A percentile compares a stretch with the other conserved stretches of the same genome.
Evolutionary conservation across 2,797 vertebrate species (phyloP).

Genomic region (Limnodromus scolopaceus): DNA sequence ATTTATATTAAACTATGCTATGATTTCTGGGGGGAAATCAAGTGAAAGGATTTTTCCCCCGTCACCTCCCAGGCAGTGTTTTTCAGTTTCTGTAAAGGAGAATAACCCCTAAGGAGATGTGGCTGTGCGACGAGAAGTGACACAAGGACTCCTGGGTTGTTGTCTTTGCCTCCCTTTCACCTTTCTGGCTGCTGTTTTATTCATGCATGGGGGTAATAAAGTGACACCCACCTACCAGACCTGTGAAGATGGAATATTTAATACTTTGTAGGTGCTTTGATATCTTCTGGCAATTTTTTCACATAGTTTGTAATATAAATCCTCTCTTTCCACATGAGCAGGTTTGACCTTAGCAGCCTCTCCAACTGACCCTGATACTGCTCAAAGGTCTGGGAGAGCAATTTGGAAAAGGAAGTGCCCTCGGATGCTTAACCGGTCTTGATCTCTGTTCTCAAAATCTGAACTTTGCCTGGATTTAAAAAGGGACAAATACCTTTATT

Average conservation of each 20-base stretch:
- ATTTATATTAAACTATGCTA: background rate
- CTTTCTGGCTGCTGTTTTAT: constrained; percentile 8
- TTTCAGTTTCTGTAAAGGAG: background rate
- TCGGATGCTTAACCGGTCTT: background rate
- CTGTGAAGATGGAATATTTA: constrained; percentile 40
- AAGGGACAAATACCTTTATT: background rate
- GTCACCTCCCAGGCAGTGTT: background rate
- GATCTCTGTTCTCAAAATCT: background rate
- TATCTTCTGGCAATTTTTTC: constrained; percentile 22
- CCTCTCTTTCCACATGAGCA: background rate
- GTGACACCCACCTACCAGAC: background rate
- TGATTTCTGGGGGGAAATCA: background rate
- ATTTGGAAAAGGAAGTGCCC: constrained; percentile 28
- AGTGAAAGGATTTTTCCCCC: background rate
- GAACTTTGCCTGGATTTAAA: background rate
- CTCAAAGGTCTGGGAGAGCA: constrained; percentile 6
- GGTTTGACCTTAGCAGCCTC: constrained; percentile 46
- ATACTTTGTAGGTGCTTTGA: background rate
- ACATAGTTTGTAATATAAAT: background rate
- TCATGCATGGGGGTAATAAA: background rate
- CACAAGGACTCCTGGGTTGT: background rate
- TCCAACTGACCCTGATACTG: constrained; percentile 29
- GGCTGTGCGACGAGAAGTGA: background rate
- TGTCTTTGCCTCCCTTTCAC: background rate
- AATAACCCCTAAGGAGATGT: background rate